Conservation (phyloP, 1,140 invertebrate species). For the Zaprionus kolodkinae region DNA sequence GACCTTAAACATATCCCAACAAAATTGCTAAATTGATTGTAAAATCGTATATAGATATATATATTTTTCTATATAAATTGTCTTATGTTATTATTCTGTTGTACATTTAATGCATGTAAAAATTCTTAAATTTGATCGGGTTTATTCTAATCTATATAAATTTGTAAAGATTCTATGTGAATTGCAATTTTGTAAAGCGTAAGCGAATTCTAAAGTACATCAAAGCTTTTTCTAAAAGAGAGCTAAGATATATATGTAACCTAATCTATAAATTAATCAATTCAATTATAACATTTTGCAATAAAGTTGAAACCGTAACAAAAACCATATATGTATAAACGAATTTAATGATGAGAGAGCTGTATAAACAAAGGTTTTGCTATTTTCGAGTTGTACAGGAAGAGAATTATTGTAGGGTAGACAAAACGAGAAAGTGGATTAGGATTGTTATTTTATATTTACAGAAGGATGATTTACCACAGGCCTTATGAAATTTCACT, state of each 20-base stretch:
- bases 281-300: slow-evolving; percentile 65
- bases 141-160: slow-evolving; percentile 24
- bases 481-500: not conserved
- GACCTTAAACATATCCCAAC: slow-evolving; percentile 47
- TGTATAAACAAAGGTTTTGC: not conserved
- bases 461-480: not conserved
- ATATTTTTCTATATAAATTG: not conserved
- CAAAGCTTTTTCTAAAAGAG: slow-evolving; percentile 4
- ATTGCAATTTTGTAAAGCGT: slow-evolving; percentile 40
- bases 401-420: not conserved
- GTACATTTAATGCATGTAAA: slow-evolving; percentile 21
- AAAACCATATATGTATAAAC: slow-evolving; percentile 35
- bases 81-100: slow-evolving; percentile 19
- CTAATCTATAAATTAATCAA: slow-evolving; percentile 33
- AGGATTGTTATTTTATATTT: not conserved
- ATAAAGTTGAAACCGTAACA: slow-evolving; percentile 70
- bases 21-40: slow-evolving; percentile 32
- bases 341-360: slow-evolving; percentile 39
- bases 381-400: not conserved
- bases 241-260: slow-evolving; percentile 25
- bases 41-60: slow-evolving; percentile 14
- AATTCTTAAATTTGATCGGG: slow-evolving; percentile 34
- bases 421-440: not conserved
- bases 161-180: slow-evolving; percentile 37
- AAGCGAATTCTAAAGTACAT: slow-evolving; percentile 39